phyloP scores from a whole-genome alignment of 2,113 vertebrate genomes.

The Dendropsophus ebraccatus region DNA sequence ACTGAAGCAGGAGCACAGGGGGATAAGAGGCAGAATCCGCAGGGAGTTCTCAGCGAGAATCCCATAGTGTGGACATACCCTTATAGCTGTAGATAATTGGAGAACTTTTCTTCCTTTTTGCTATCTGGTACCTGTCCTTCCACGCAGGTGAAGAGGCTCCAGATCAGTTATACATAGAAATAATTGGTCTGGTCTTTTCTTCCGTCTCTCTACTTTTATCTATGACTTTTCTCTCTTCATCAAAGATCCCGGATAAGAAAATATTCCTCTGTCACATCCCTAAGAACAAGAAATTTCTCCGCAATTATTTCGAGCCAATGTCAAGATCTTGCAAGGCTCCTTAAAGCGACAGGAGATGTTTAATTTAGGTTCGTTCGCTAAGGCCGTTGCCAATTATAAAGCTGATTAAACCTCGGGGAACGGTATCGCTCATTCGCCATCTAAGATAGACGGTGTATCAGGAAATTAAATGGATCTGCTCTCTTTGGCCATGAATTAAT shows the following conservation, averaged over 20 bases:
- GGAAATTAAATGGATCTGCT: constrained; percentile 68
- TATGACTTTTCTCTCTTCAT: constrained; percentile 12
- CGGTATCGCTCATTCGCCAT: constrained; percentile 63
- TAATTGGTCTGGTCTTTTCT: constrained; percentile 5
- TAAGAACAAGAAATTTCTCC: background rate
- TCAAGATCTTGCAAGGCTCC: background rate
- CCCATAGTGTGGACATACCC: no score
- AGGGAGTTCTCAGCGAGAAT: no score
- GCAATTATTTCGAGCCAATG: background rate
- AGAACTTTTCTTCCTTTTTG: background rate
- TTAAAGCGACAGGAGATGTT: background rate
- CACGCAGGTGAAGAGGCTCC: background rate
- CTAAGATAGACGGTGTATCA: constrained; percentile 61
- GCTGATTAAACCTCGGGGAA: constrained; percentile 60
- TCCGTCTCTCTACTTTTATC: constrained; percentile 1
- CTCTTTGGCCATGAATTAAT: constrained; percentile 66
- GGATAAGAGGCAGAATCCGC: no score
- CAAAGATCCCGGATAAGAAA: background rate
- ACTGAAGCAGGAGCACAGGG: no score
- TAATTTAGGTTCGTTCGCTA: background rate
- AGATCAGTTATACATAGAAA: constrained; percentile 10
- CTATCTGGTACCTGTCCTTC: background rate
- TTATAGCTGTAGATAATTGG: background rate
- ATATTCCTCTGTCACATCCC: background rate
- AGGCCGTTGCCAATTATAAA: constrained; percentile 36